These are phyloP conservation scores for Engystomops pustulosus DNA, from an alignment of 2,113 vertebrate genomes.

Conservation along the genomic window DNA sequence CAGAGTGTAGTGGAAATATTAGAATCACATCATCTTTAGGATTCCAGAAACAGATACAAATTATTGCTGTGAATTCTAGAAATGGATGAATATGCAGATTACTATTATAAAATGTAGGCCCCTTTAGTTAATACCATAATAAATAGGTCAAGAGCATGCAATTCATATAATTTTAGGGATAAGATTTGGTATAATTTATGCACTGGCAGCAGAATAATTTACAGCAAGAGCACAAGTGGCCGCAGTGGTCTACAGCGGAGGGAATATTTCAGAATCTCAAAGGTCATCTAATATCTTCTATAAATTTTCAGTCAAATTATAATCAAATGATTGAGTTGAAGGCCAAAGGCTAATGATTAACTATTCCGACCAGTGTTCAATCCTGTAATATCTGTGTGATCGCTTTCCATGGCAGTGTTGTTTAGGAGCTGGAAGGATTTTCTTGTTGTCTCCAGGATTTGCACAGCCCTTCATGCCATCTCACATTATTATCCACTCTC, in stretches of 20 bases:
- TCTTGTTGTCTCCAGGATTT: not conserved
- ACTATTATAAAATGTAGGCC: too few species aligned
- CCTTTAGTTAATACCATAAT: not conserved
- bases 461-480: constrained; percentile 9
- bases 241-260: not conserved
- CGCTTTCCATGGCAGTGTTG: too few species aligned
- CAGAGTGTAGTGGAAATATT: too few species aligned
- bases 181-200: too few species aligned
- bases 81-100: too few species aligned
- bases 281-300: not conserved
- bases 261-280: not conserved
- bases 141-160: not conserved
- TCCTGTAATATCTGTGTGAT: not conserved
- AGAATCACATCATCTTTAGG: too few species aligned
- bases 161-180: not conserved
- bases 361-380: too few species aligned
- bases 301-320: constrained; percentile 17
- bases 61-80: too few species aligned
- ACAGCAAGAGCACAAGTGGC: not conserved
- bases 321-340: not conserved
- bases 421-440: not conserved
- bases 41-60: too few species aligned
- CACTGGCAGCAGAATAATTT: not conserved
- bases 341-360: not conserved
- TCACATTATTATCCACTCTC: constrained; percentile 22